Base-by-base conservation (phyloP, 2,113 vertebrate species). In the Odontophorus gujanensis region DNA sequence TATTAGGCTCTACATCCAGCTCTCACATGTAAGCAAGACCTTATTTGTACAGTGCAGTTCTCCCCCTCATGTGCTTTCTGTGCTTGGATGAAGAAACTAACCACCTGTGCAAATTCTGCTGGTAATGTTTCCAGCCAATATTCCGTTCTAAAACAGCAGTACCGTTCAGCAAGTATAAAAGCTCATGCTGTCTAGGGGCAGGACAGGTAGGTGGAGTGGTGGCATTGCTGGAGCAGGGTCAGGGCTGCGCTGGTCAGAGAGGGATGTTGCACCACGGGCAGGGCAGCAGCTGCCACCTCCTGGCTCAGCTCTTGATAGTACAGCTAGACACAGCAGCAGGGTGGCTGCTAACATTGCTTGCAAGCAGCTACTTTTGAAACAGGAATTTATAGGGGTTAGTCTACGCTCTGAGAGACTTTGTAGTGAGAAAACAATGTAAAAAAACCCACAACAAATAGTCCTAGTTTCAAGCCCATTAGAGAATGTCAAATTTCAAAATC, bases 141-240 rank as follows among this genome's bases (percentile, higher is more conserved):
- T 51, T 58, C 50, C 22, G 26, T 62, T 81, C 21, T 47, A 9
- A 2, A 14, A 21, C 34, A 69, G 28, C 30, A 83, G 3, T 5
- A 9, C 38, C 32, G n/a, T 38, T 69, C 9, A 32, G 0, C 3
- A 66, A 65, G 59, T 16, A 69, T 38, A 45, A 59, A 67, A 50
- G 15, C 13, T 59, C 11, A 1, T 9, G 0, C 13, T 3, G 0
- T 7, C 43, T 2, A 73, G 28, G 36, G 75, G 28, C 32, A 6
- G 13, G 80, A 32, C 28, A 5, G 19, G 34, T 4, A 2, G 45
- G 15, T 72, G 48, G 79, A 71, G 75, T 7, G 30, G 62, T 42
- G 71, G 42, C 30, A 62, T 0, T 3, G 57, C 47, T 36, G 50
- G 38, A 75, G 57, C 50, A 62, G 63, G 42, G 76, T 22, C 72